A percentile compares a stretch with the other conserved stretches of the same genome.
These are phyloP conservation scores for Phalangium opilio DNA, from an alignment of 2,888 invertebrate species.

Conservation along the genomic window DNA sequence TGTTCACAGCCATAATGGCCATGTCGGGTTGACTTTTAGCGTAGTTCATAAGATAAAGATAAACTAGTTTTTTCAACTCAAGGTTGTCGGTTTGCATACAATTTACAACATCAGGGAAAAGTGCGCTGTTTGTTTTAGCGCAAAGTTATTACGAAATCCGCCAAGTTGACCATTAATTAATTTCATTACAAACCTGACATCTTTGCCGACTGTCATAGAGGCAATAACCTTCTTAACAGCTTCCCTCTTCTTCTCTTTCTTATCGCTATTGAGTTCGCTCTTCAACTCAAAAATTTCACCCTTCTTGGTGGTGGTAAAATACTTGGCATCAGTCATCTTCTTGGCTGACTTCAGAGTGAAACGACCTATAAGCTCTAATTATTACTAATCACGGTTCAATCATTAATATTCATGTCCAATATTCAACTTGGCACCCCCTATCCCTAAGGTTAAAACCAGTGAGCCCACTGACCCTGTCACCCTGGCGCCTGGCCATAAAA, in stretches of 20 bases:
- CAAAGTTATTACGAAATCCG: too few relatives aligned
- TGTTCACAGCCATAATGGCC: constrained; percentile 99
- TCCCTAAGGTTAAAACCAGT: too few relatives aligned
- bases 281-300: constrained; percentile 98
- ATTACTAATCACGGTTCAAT: too few relatives aligned
- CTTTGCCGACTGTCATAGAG: constrained; percentile 99
- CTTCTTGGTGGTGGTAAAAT: constrained; percentile 98
- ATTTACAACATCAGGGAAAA: constrained; percentile 98
- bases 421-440: too few relatives aligned
- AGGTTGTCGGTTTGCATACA: constrained; percentile 99
- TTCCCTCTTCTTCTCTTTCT: constrained; percentile 98
- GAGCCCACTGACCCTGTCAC: too few relatives aligned
- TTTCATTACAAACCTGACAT: constrained; percentile 46
- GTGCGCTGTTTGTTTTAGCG: too few relatives aligned
- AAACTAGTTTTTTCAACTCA: constrained; percentile 95
- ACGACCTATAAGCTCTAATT: not conserved
- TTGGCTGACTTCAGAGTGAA: not conserved
- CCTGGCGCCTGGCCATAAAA: too few relatives aligned
- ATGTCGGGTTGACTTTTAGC: constrained; percentile 99
- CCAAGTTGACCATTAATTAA: too few relatives aligned
- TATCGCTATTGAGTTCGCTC: constrained; percentile 96
- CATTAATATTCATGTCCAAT: too few relatives aligned
- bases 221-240: constrained; percentile 99
- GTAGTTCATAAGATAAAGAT: constrained; percentile 98
- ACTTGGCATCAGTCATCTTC: constrained; percentile 95